Base-by-base conservation (phyloP, 2,888 invertebrate species). In the Watsonalla cultraria region DNA sequence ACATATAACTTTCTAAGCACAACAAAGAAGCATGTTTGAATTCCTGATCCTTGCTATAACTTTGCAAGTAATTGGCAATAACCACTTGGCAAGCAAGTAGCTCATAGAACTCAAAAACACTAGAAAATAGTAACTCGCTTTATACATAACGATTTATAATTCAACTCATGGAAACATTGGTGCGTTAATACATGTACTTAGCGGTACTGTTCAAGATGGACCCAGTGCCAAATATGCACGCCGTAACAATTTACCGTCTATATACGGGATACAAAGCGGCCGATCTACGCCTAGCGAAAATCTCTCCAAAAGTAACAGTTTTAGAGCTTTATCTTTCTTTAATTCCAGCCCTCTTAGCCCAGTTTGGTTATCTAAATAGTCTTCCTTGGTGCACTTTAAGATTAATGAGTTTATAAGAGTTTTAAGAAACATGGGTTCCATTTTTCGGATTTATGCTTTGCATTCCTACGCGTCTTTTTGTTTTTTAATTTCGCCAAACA, bases 141-240 rank as follows among this genome's bases (percentile, higher is more conserved):
- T 34, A 48, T 34, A 13, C 5, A 37, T 7, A 42, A 51, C 15
- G 55, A 60, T 71, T 80, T 72, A 67, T 64, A 72, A 84, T 83
- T 84, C 83, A 68, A 68, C 69, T 80, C 84, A 79, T 76, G 82
- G 60, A 73, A 67, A 70, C 69, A 64, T 64, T 66, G 69, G 64
- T 78, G 72, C 72, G 75, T 75, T 82, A 85, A 84, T 82, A 83
- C 86, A 82, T 76, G 79, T 84, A 84, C 83, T 87, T 82, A 85
- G 86, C 86, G 83, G 87, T 84, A 80, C 77, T 79, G 66, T 77
- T 80, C 81, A 86, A 85, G 81, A 78, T 66, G 75, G 72, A 67
- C 65, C 73, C 82, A 72, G 82, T 88, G 88, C 90, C 90, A 90
- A 90, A 90, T 86, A 86, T 82, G 89, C 80, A 69, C 65, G 73